Evolutionary conservation across 2,888 invertebrate genomes (phyloP), one percentile per base, ranked within the genome.

Genomic region (Pristionchus entomophagus): DNA sequence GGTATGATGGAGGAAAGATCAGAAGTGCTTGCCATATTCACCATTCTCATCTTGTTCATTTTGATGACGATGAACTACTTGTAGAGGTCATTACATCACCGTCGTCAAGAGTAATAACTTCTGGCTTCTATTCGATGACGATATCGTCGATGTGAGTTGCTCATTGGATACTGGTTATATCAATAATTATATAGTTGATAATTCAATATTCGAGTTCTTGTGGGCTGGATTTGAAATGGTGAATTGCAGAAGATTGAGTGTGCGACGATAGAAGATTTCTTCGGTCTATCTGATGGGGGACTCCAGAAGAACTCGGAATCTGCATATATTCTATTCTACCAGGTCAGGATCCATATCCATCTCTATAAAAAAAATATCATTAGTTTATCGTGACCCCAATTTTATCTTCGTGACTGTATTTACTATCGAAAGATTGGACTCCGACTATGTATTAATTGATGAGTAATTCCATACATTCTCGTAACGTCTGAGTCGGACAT

Each of bases 261-360:
- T 85, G 97, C 98, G 87, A 96, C 97, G 91, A 98, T 99, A 95
- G 99, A 99, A 95, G 99, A 99, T 95, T 99, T 99, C 95, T 99
- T 98, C 95, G 99, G 99, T 94, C 96, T 99, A 93, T 97, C 99
- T 86, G 89, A 90, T 80, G 85, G 90, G 87, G 88, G 88, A 51
- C 96, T 97, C 94, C 98, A 98, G 94, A 99, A 99, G 95, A 98
- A 98, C 90, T 99, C 99, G 59, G 99, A 99, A 95, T 99, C 99
- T 85, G 99, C 99, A 92, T 99, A 99, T 95, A 99, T 99, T 94
- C 95, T 99, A 93, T 99, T 99, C 95, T 99, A 99, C 95, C 98
- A 98, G 95, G 97, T 85, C 32, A 32, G 35, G 49, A 41, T 78
- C 29, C 22, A 59, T n/a, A n/a, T 26, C 62, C 26, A 14, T 32